Base-by-base conservation (phyloP, 2,888 invertebrate species). In the Xestia sexstrigata region DNA sequence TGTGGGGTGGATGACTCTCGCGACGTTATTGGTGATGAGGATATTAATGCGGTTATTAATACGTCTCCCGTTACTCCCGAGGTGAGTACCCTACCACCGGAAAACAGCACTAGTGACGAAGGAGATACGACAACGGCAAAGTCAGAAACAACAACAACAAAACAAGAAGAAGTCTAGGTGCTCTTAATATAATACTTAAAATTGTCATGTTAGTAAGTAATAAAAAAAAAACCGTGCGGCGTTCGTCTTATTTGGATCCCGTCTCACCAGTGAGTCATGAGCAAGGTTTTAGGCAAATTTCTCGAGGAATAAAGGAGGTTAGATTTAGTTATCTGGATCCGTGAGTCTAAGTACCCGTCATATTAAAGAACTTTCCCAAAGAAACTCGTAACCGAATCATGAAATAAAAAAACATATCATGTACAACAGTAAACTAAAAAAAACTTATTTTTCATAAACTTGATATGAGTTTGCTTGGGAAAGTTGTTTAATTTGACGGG, bases 1-100 rank as follows among this genome's bases (percentile, higher is more conserved):
- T 96, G 96, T 76, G 96, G 94, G 2, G 95, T 96, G 11, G 96
- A 96, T 67, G 96, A 95, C 78, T 93, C 96, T 0, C 93, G 95
- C 62, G 96, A 96, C 76, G 92, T 96, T 17, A 89, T 95, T 58
- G 91, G 39, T 52, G 45, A 60, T 17, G 81, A 92, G 39, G 93
- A 94, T 4, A 42, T 42, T 42, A 9, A 42, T 42, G 11, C 42
- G 8, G 88, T 91, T 30, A 79, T 79, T 17, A 86, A 0, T 3
- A 2, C 0, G 2, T 0, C 17, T 0, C 66, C 79, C 3, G n/a
- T 2, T 0, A 76, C 83, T n/a, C 83, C 86, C 11, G 0, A 13
- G 9, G 0, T 60, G 13, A 5, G 0, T 4, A 73, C 81, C 17
- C 2, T 78, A 8, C 45, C 79, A 9, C 67, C 39, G 2, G 49